Evolutionary conservation across 2,113 vertebrate species (phyloP).

Genomic region (Brevimyrus niger): DNA sequence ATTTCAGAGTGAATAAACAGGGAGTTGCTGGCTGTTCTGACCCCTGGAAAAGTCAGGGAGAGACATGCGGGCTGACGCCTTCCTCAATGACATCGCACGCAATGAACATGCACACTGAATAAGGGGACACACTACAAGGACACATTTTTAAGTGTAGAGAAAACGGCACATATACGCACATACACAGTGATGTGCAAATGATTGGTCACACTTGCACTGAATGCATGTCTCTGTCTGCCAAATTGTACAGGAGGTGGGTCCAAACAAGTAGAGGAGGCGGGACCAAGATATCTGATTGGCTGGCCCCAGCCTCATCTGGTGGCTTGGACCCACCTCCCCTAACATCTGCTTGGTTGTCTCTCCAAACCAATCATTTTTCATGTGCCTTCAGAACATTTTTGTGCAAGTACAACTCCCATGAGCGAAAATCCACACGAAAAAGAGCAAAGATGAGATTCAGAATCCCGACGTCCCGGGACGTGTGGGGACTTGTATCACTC

Average conservation of each 20-base stretch:
- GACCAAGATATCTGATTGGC: too few relatives aligned
- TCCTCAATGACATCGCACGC: background rate
- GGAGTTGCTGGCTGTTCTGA: background rate
- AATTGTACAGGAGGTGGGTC: too few relatives aligned
- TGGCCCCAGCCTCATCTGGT: too few relatives aligned
- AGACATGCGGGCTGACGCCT: too few relatives aligned
- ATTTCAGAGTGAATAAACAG: slow-evolving; percentile 14
- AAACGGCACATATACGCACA: background rate
- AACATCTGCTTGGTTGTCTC: too few relatives aligned
- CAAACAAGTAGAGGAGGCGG: too few relatives aligned
- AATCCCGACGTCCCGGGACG: background rate
- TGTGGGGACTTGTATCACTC: background rate
- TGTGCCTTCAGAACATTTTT: background rate
- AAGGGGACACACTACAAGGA: background rate
- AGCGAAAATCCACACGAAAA: background rate
- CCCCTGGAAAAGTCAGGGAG: background rate
- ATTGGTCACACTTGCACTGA: background rate
- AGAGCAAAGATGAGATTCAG: background rate
- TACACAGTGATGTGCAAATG: background rate
- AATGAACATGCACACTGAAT: background rate
- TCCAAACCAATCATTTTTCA: too few relatives aligned
- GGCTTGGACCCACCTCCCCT: too few relatives aligned
- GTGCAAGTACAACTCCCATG: background rate
- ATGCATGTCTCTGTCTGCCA: background rate
- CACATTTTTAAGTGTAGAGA: background rate